Evolutionary conservation across 37 sponge, comb jelly and placozoan species (phyloP).

Genomic region (Geodia barretti): DNA sequence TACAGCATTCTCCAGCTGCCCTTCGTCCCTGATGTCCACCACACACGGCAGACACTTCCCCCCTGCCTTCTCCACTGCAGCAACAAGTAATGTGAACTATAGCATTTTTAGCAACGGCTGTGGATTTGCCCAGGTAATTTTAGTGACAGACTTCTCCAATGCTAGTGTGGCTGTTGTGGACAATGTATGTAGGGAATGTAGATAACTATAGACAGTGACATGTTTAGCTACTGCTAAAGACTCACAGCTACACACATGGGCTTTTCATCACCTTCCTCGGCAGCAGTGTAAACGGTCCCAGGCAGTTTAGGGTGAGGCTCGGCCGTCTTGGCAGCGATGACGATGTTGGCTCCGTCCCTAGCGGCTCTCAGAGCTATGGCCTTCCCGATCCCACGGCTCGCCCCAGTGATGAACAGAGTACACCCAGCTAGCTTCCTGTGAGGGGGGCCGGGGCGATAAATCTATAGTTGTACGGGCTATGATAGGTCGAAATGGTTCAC

Average conservation of each 20-base stretch:
- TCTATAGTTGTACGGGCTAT: not conserved
- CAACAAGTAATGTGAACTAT: constrained; percentile 1
- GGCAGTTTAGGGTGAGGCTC: constrained; percentile 97
- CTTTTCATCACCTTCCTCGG: constrained; percentile 93
- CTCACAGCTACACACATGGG: no score
- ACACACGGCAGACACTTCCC: constrained; percentile 95
- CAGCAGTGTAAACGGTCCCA: constrained; percentile 98
- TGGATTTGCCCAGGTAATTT: no score
- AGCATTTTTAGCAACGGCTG: no score
- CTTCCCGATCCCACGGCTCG: constrained; percentile 98
- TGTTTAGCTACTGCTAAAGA: no score
- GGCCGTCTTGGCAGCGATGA: constrained; percentile 95
- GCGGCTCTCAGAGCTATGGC: constrained; percentile 96
- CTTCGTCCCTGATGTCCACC: constrained; percentile 91
- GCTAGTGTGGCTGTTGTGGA: no score
- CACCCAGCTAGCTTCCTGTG: constrained; percentile 79
- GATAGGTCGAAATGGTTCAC: no score
- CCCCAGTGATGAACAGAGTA: constrained; percentile 97
- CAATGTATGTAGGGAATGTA: no score
- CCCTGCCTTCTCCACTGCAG: constrained; percentile 87
- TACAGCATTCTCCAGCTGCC: constrained; percentile 80
- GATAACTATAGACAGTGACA: no score
- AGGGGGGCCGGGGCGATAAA: not conserved
- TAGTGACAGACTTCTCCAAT: no score
- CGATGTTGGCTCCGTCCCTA: constrained; percentile 96